Conservation (phyloP, 23 tunicate species). For the Halocynthia roretzi region DNA sequence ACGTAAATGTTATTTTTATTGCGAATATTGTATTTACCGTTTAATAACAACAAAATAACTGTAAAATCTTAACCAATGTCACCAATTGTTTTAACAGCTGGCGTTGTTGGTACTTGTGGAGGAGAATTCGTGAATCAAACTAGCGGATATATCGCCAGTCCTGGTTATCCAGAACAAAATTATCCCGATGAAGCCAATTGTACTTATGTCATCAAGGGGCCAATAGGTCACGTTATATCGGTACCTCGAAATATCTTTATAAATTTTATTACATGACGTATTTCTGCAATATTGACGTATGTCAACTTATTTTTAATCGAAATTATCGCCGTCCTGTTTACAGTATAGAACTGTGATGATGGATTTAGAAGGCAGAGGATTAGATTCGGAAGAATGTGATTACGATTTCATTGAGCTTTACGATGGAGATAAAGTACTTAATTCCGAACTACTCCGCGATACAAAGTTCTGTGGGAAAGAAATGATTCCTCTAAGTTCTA, state of each 20-base stretch:
- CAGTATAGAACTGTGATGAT: slow-evolving; percentile 1
- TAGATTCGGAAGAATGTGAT: not conserved
- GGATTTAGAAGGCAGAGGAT: slow-evolving; percentile 6
- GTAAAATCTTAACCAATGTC: too few relatives aligned
- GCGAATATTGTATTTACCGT: too few relatives aligned
- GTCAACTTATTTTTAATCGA: too few relatives aligned
- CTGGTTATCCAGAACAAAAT: slow-evolving; percentile 17
- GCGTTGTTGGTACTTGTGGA: slow-evolving; percentile 12
- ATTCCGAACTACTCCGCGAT: not conserved
- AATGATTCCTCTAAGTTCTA: not conserved
- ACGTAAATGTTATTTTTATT: too few relatives aligned
- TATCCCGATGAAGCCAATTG: slow-evolving; percentile 1
- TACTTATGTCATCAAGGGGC: slow-evolving; percentile 2
- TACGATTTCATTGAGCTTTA: not conserved
- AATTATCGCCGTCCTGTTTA: not conserved
- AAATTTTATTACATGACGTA: not conserved
- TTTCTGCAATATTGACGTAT: too few relatives aligned
- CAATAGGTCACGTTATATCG: not conserved
- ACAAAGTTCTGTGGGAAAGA: not conserved
- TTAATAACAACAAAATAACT: too few relatives aligned
- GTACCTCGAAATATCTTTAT: not conserved
- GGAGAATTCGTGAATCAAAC: not conserved
- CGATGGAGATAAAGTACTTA: not conserved
- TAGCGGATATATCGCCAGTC: slow-evolving; percentile 22
- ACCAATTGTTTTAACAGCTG: not conserved